phyloP scores from a whole-genome alignment of 2,888 invertebrate genomes.

The Drosophila ustulata region DNA sequence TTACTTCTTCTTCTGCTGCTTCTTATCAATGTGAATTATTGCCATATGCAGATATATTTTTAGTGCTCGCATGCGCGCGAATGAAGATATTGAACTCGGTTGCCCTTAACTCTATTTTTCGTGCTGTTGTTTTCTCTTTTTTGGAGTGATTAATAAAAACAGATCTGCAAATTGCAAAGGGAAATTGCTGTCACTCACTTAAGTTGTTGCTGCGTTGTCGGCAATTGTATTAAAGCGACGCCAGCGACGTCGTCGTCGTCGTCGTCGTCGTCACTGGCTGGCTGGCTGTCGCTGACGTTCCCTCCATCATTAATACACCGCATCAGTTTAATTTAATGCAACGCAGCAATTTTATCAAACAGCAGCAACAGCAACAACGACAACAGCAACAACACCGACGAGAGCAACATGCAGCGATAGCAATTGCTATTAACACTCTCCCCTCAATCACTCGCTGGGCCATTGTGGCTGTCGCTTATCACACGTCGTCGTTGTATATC shows the following conservation, averaged over 20 bases:
- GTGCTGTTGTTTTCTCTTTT: constrained; percentile 39
- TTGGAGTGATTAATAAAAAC: constrained; percentile 68
- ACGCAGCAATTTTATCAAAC: constrained; percentile 75
- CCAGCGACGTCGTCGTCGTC: neutral
- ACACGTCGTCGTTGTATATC: constrained; percentile 30
- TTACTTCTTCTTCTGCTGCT: neutral
- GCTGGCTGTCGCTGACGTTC: constrained; percentile 25
- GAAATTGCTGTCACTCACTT: constrained; percentile 78
- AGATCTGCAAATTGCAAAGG: constrained; percentile 70
- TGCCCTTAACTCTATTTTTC: constrained; percentile 30
- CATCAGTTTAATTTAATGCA: constrained; percentile 79
- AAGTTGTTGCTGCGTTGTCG: constrained; percentile 47
- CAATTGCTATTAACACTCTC: constrained; percentile 55
- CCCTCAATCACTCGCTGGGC: constrained; percentile 30
- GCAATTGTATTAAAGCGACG: constrained; percentile 64
- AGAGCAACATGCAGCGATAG: constrained; percentile 55
- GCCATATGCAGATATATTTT: neutral
- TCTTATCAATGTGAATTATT: neutral
- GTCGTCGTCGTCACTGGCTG: constrained; percentile 4
- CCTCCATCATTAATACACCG: constrained; percentile 71
- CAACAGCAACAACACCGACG: constrained; percentile 31
- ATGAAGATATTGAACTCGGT: constrained; percentile 37
- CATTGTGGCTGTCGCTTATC: constrained; percentile 63
- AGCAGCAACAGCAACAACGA: constrained; percentile 44
- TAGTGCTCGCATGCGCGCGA: neutral